Conservation (phyloP, 2,888 invertebrate genomes). For the Junonia oenone region DNA sequence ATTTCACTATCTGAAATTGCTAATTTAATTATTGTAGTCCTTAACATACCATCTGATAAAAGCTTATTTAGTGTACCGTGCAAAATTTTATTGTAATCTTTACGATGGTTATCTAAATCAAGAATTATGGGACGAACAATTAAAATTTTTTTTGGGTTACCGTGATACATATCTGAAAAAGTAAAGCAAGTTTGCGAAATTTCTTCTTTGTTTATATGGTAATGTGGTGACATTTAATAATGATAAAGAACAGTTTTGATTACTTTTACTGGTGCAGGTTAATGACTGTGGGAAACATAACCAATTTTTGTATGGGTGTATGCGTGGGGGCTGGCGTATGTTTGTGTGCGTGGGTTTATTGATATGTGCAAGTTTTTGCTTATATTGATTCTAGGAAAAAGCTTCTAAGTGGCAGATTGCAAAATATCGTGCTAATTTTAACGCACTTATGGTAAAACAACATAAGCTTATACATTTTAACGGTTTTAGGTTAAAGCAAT, state of each 20-base stretch:
- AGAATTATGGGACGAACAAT: background rate
- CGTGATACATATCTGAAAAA: background rate
- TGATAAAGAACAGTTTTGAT: background rate
- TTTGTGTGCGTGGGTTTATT: conserved; percentile 3
- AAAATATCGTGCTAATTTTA: conserved; percentile 16
- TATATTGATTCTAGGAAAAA: conserved; percentile 10
- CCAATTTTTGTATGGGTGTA: conserved; percentile 7
- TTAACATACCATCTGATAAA: background rate
- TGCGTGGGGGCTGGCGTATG: conserved; percentile 10
- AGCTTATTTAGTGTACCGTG: background rate
- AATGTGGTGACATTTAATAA: background rate
- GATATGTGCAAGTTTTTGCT: conserved; percentile 12
- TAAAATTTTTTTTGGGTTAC: background rate
- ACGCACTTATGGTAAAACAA: conserved; percentile 7
- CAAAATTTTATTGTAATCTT: background rate
- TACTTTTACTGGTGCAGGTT: conserved; percentile 11
- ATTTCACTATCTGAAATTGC: background rate
- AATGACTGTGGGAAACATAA: conserved; percentile 16
- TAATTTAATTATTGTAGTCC: background rate
- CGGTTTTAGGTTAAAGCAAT: background rate
- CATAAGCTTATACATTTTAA: conserved; percentile 8
- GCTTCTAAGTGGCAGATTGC: conserved; percentile 9
- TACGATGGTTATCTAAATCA: background rate
- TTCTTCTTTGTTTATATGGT: background rate
- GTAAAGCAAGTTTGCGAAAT: background rate